Base-by-base conservation (phyloP, 1,140 invertebrate species). In the Drosophila ironensis region DNA sequence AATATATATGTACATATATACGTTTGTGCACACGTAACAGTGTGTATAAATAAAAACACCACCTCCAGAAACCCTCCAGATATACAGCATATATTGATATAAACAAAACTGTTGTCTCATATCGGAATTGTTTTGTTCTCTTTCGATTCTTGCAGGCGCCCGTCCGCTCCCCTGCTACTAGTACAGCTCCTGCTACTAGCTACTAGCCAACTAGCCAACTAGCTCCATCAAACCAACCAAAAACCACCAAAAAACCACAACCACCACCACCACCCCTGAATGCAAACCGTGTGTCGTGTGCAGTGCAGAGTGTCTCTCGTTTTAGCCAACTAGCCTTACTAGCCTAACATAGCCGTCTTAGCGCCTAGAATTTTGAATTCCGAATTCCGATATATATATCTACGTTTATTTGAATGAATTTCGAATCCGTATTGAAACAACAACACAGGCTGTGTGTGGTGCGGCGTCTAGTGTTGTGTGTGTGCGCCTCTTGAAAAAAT, bases 81-180 rank as follows among this genome's bases (percentile, higher is more conserved):
- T 38, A 54, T 45, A n/a, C n/a, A n/a, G n/a, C n/a, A n/a, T n/a
- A 53, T 52, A 72, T 48, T 68, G 27, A 54, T 74, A 64, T 66
- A 72, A 41, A 35, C 38, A 56, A 56, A 47, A 70, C 37, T 69
- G 57, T 46, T 69, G 77, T 82, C 77, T 82, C 51, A 77, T 77
- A 82, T 77, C 72, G 72, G 54, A 82, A 82, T 50, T 84, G 78
- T 81, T 81, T 71, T 70, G 70, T 74, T 86, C 71, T 86, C 66
- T 86, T 86, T 86, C 80, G 80, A 84, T 86, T 75, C 28, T 84
- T 86, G 51, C 80, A 86, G 80, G 80, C 80, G 59, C 50, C 61
- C 24, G 28, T 50, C 54, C 50, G 63, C 47, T 76, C 53, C 51
- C 50, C 17, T 28, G 28, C 51, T 56, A 42, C 56, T 59, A 59